Evolutionary conservation across 2,797 vertebrate species (phyloP).

Genomic region (Acomys russatus): DNA sequence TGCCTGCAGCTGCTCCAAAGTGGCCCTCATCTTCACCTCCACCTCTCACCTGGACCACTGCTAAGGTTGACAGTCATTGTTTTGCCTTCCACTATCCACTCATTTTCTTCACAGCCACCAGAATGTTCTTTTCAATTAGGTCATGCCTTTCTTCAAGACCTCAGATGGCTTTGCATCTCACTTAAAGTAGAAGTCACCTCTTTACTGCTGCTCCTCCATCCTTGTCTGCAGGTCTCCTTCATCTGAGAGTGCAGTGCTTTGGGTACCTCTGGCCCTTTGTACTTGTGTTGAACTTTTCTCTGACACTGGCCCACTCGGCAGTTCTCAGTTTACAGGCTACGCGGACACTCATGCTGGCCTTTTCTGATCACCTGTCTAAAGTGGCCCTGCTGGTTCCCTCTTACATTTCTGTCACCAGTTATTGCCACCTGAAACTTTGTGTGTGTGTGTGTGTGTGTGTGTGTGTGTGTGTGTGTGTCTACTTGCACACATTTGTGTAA

Average conservation of each 20-base stretch:
- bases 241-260: fast-evolving
- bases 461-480: background rate
- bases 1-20: background rate
- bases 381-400: background rate
- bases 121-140: background rate
- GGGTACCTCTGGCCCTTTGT: background rate
- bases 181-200: background rate
- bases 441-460: background rate
- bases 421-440: background rate
- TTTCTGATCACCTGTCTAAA: background rate
- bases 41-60: background rate
- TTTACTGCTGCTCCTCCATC: fast-evolving
- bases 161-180: background rate
- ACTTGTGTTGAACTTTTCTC: no score
- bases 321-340: background rate
- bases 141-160: background rate
- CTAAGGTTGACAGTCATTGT: background rate
- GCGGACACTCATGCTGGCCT: background rate
- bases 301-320: background rate
- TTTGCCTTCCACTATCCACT: background rate
- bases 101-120: background rate
- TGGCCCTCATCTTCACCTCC: fast-evolving
- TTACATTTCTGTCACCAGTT: fast-evolving
- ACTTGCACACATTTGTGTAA: background rate
- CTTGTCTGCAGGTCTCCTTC: fast-evolving